These are phyloP conservation scores for Cotesia glomerata DNA, from an alignment of 1,140 invertebrate genomes.

Conservation along the genomic window DNA sequence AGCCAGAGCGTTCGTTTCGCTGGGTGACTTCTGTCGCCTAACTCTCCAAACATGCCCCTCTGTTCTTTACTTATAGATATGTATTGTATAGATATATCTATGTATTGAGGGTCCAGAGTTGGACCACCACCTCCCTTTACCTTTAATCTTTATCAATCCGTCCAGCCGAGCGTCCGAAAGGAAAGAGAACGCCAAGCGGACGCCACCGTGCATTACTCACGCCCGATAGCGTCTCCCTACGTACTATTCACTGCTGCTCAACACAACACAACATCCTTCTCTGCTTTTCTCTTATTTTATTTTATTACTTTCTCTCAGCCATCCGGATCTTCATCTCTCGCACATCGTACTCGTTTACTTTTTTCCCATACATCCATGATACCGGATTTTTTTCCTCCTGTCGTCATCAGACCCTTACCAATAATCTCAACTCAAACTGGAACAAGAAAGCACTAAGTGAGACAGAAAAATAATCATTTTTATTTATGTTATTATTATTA, in stretches of 20 bases:
- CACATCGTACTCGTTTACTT: slow-evolving; percentile 9
- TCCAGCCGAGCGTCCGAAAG: slow-evolving; percentile 45
- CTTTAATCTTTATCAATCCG: slow-evolving; percentile 65
- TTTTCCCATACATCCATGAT: not conserved
- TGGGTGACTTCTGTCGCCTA: slow-evolving; percentile 64
- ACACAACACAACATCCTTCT: slow-evolving; percentile 5
- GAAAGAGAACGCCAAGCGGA: slow-evolving; percentile 49
- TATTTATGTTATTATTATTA: not conserved
- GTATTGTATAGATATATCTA: too few species aligned
- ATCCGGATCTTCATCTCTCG: slow-evolving; percentile 22
- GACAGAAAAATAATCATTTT: not conserved
- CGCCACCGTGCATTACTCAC: slow-evolving; percentile 61
- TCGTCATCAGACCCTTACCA: not conserved
- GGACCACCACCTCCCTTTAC: slow-evolving; percentile 56
- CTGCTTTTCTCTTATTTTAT: slow-evolving; percentile 14
- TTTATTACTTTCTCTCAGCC: slow-evolving; percentile 22
- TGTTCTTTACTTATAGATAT: not conserved
- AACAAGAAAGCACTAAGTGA: slow-evolving; percentile 2
- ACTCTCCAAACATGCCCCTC: slow-evolving; percentile 52
- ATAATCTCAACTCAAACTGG: not conserved
- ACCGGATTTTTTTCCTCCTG: not conserved
- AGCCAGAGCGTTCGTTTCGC: slow-evolving; percentile 53
- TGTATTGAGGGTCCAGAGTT: not conserved
- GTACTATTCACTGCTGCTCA: too few species aligned
- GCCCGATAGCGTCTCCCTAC: slow-evolving; percentile 52